Evolutionary conservation across 2,797 vertebrate genomes (phyloP).

Genomic region (Trachurus trachurus): DNA sequence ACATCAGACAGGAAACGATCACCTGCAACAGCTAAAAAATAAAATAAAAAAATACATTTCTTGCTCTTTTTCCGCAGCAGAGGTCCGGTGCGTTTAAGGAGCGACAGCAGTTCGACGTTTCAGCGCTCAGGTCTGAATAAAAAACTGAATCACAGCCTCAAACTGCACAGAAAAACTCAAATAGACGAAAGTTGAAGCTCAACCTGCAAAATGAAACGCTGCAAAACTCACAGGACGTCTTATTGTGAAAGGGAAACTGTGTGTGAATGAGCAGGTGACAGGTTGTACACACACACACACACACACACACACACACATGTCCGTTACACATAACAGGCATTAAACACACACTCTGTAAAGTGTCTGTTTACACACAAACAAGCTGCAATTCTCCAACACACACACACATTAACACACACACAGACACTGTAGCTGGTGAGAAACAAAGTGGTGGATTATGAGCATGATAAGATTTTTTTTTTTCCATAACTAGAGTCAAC

Average conservation of each 20-base stretch:
- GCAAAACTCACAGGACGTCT: not conserved
- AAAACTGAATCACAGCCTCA: not conserved
- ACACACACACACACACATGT: not conserved
- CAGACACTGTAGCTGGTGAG: slow-evolving; percentile 10
- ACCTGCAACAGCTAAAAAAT: not conserved
- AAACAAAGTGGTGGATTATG: slow-evolving; percentile 45
- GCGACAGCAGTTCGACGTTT: no score
- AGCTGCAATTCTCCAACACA: slow-evolving; percentile 24
- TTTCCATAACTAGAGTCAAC: slow-evolving; percentile 41
- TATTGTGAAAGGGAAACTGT: slow-evolving; percentile 21
- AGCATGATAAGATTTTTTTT: slow-evolving; percentile 4
- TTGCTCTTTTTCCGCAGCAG: not conserved
- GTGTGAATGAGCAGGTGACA: slow-evolving; percentile 12
- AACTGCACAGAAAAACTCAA: not conserved
- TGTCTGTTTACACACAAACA: slow-evolving; percentile 43
- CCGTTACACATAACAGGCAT: not conserved
- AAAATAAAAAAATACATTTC: no score
- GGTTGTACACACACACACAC: slow-evolving; percentile 3
- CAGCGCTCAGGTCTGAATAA: no score
- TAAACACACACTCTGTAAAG: slow-evolving; percentile 6
- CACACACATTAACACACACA: slow-evolving; percentile 25
- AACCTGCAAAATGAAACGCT: slow-evolving; percentile 7
- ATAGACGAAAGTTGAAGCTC: no score
- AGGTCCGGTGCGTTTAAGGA: no score
- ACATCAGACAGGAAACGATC: not conserved